Base-by-base conservation (phyloP, 2,888 invertebrate genomes). In the Hydropsyche betteni region DNA sequence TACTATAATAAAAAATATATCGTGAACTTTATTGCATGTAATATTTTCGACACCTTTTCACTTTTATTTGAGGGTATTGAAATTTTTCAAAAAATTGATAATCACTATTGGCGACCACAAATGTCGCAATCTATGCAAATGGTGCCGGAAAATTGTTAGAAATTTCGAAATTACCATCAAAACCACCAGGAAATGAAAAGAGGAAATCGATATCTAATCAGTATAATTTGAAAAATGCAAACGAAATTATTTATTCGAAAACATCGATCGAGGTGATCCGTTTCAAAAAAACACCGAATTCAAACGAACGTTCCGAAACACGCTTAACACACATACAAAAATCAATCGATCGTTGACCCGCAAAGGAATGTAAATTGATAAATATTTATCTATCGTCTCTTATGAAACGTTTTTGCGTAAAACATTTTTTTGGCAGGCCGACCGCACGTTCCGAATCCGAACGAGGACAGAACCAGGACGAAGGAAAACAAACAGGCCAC, bases 401-500 rank as follows among this genome's bases (percentile, higher is more conserved):
- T 24, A 24, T 24, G 24, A 24, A 24, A 24, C 24, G 24, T 24
- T 24, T 24, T 24, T 24, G 24, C 24, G 24, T 24, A 24, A 24
- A 24, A 24, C 24, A 24, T 24, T 24, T 24, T 24, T 24, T 52
- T 52, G 52, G 52, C 52, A n/a, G n/a, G n/a, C n/a, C 52, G 3
- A 24, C 24, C 24, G 2, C 24, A 24, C 24, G 24, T 24, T 24
- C 24, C 24, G 24, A 24, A 24, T 24, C 24, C 24, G 24, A 24
- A 24, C 24, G 24, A 24, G 1, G 24, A 24, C 24, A 24, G 24
- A 24, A 24, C 24, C 24, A 24, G 24, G 24, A 51, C n/a, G 8
- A 51, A 12, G 51, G n/a, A 55, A 55, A 55, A 55, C 6, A 55
- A 55, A 52, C 24, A 24, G 24, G 24, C 24, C 83, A 94, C 96